Conservation (phyloP, 2,888 invertebrate genomes). For the Synergus gifuensis region DNA sequence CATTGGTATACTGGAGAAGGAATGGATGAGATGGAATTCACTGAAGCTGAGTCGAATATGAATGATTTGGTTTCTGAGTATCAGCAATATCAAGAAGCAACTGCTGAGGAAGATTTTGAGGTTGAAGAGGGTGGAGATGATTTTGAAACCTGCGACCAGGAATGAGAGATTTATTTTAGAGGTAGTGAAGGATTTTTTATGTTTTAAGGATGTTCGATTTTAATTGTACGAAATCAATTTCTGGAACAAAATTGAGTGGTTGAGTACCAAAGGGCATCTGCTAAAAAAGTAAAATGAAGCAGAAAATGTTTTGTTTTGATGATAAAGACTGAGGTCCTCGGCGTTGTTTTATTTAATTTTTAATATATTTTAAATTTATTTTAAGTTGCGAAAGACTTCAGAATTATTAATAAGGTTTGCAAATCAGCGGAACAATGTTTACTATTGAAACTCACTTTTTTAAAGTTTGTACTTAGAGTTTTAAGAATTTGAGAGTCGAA, state of each 20-base stretch:
- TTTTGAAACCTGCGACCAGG: constrained; percentile 75
- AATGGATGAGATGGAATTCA: constrained; percentile 99
- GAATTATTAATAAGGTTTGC: neutral
- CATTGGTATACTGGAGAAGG: constrained; percentile 99
- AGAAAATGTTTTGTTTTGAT: neutral
- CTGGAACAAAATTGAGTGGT: neutral
- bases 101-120: constrained; percentile 92
- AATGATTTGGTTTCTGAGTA: constrained; percentile 96
- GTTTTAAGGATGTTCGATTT: constrained; percentile 1
- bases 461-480: constrained; percentile 14
- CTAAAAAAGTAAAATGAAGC: constrained; percentile 53
- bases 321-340: neutral
- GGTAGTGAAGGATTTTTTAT: neutral
- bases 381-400: neutral
- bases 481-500: constrained; percentile 1
- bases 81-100: constrained; percentile 96
- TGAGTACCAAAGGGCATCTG: constrained; percentile 58
- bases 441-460: neutral
- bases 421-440: neutral
- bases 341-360: neutral
- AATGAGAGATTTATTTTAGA: constrained; percentile 57
- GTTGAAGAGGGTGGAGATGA: constrained; percentile 85
- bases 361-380: neutral
- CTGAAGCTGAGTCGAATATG: constrained; percentile 98
- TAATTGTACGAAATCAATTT: neutral